A percentile compares a stretch with the other conserved stretches of the same genome.
Conservation (phyloP, 2,113 vertebrate genomes). For the Poicephalus meyeri region DNA sequence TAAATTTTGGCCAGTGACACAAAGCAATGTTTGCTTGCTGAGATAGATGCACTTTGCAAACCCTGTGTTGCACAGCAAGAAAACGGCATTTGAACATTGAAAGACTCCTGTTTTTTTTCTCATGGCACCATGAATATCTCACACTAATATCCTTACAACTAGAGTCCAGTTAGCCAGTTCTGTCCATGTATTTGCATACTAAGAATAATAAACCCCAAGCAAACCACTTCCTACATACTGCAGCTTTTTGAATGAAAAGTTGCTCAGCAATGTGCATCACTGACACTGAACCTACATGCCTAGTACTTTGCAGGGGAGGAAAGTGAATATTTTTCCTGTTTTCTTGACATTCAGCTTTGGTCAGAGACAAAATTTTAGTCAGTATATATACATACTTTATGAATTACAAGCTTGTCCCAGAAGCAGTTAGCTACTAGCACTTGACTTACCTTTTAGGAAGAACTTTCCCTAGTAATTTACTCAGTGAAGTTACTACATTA, state of each 20-base stretch:
- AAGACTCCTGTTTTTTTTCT: neutral
- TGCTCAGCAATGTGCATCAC: neutral
- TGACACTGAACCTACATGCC: too few species aligned
- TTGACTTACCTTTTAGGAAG: neutral
- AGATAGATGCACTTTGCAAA: neutral
- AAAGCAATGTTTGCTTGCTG: neutral
- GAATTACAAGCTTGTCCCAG: neutral
- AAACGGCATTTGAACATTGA: neutral
- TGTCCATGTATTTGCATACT: accelerated
- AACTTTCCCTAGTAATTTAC: neutral
- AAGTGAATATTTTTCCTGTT: neutral
- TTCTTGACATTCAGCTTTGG: neutral
- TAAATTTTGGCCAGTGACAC: neutral
- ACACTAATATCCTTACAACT: neutral
- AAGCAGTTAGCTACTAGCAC: neutral
- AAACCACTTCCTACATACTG: accelerated
- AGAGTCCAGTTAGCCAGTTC: neutral
- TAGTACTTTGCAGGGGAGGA: neutral
- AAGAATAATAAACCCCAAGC: neutral
- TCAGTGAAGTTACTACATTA: too few species aligned
- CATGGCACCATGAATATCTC: accelerated
- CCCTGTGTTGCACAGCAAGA: neutral
- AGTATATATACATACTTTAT: too few species aligned
- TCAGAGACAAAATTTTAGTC: neutral
- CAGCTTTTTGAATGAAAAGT: neutral